These are phyloP conservation scores for Sternarchorhynchus goeldii DNA, from an alignment of 2,797 vertebrate species.

Conservation along the genomic window DNA sequence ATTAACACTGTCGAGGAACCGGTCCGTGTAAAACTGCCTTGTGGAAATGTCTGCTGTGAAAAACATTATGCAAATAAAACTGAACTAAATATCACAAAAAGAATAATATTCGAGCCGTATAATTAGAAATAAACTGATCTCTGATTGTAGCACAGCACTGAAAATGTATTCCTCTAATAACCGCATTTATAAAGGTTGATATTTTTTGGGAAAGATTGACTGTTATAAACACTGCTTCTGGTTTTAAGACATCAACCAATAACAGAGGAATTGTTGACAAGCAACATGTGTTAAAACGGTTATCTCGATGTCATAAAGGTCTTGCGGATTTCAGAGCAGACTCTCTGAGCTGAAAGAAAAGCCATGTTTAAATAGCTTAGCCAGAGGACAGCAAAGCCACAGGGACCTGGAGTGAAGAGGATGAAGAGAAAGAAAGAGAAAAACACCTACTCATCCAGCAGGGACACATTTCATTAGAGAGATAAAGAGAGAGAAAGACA, in stretches of 20 bases:
- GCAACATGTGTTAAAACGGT: conserved; percentile 22
- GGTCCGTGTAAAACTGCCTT: neutral
- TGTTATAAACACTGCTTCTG: neutral
- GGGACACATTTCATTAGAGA: conserved; percentile 58
- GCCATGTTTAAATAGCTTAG: conserved; percentile 5
- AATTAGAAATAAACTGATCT: neutral
- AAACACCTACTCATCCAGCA: conserved; percentile 59
- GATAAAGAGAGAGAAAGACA: conserved; percentile 33
- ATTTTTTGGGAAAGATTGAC: neutral
- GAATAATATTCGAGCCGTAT: neutral
- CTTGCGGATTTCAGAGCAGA: neutral
- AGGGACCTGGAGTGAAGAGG: neutral
- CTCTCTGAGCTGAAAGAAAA: neutral
- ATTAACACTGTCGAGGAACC: neutral
- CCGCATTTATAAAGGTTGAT: neutral
- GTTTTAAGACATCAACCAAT: neutral
- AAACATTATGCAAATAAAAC: too few species aligned
- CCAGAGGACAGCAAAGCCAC: neutral
- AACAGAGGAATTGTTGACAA: conserved; percentile 5
- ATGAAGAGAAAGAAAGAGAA: conserved; percentile 38
- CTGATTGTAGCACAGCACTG: neutral
- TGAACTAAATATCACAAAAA: neutral
- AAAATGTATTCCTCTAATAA: neutral
- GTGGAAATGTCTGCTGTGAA: neutral
- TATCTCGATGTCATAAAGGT: neutral